phyloP scores from a whole-genome alignment of 2,888 invertebrate genomes.

The Eledona agricola region DNA sequence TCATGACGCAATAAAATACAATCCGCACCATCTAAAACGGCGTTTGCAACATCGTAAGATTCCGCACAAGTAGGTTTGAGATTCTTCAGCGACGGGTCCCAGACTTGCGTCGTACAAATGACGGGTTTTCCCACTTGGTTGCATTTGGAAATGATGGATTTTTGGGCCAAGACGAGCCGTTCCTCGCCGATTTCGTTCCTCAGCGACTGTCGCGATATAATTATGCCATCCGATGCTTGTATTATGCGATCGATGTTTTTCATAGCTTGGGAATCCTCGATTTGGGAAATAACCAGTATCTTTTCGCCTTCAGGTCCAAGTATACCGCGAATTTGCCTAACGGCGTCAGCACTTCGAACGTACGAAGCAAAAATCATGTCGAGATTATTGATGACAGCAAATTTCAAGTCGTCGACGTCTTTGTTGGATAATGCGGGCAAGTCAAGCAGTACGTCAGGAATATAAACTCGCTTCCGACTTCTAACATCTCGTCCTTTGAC shows the following conservation, averaged over 20 bases:
- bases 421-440: slow-evolving; percentile 97
- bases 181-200: slow-evolving; percentile 98
- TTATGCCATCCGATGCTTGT: slow-evolving; percentile 93
- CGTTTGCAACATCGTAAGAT: slow-evolving; percentile 97
- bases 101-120: slow-evolving; percentile 98
- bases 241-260: slow-evolving; percentile 94
- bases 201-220: slow-evolving; percentile 92
- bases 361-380: slow-evolving; percentile 99
- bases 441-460: slow-evolving; percentile 95
- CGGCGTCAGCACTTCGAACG: slow-evolving; percentile 88
- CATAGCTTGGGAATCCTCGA: slow-evolving; percentile 98
- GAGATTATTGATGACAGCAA: slow-evolving; percentile 90
- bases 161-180: slow-evolving; percentile 96
- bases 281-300: slow-evolving; percentile 94
- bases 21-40: slow-evolving; percentile 96
- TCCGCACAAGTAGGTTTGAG: slow-evolving; percentile 96
- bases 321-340: slow-evolving; percentile 85
- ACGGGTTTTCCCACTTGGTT: slow-evolving; percentile 96
- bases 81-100: slow-evolving; percentile 98
- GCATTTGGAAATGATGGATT: slow-evolving; percentile 96
- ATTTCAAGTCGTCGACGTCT: slow-evolving; percentile 87
- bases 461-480: slow-evolving; percentile 95
- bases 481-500: slow-evolving; percentile 96
- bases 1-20: slow-evolving; percentile 99
- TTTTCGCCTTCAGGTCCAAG: slow-evolving; percentile 78